Evolutionary conservation across 1,140 invertebrate genomes (phyloP), one percentile per base, ranked within the genome.

Genomic region (Bathynomus jamesi): DNA sequence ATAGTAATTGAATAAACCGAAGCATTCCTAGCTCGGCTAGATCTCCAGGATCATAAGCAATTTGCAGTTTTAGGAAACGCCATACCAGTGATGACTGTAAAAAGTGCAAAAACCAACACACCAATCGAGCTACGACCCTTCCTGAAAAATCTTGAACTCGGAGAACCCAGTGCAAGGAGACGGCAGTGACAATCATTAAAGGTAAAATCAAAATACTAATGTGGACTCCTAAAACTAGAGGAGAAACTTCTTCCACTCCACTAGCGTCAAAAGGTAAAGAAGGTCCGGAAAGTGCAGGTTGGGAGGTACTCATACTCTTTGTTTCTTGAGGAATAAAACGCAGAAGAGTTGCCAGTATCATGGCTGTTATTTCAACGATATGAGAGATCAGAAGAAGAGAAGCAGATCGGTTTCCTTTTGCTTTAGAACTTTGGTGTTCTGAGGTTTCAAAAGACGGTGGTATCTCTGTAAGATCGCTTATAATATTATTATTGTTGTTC

Each of bases 21-120:
- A 76, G 65, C 3, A 70, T 73, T 13, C 71, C 75, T 28, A 76
- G 60, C 65, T 76, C 75, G 21, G 71, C 61, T 46, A 76, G 67
- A 60, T 76, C 75, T 13, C 75, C 70, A 5, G 67, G 53, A 31
- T 76, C 75, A 32, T 72, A 76, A 11, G 71, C 75, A n/a, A 76
- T 63, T 28, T 68, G 69, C 2, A 76, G 64, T 21, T 76, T 76
- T 24, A 70, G 69, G n/a, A 71, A 73, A n/a, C 75, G 71, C 75
- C 75, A 76, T 11, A 76, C 17, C 27, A 76, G 62, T 4, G 71
- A 71, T 24, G 71, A 70, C 65, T 73, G 71, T 5, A 76, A 61
- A 53, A 70, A 17, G 65, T 76, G 75, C 53, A 76, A 64, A 17
- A 76, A 53, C 71, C 72, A 76, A 61, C 75, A 76, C 27, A 76